These are phyloP conservation scores for Mycalesis mineus DNA, from an alignment of 2,888 invertebrate genomes.

Conservation along the genomic window DNA sequence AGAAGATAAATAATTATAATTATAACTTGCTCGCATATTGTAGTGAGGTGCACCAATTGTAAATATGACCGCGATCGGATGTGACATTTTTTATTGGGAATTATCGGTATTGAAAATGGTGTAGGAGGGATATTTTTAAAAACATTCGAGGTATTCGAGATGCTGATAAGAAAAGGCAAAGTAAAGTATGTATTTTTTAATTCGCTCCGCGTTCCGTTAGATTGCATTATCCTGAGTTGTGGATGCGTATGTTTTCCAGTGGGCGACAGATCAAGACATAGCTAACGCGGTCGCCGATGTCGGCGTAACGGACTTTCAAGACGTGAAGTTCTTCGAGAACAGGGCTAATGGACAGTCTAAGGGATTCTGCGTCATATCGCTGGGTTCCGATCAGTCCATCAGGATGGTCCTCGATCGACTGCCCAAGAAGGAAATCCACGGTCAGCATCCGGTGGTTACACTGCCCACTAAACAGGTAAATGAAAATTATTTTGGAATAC, in stretches of 20 bases:
- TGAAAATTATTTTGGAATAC: neutral
- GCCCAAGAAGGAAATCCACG: constrained; percentile 96
- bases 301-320: constrained; percentile 95
- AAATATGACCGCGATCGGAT: neutral
- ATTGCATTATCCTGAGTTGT: constrained; percentile 49
- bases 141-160: neutral
- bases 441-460: constrained; percentile 95
- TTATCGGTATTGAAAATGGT: neutral
- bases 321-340: constrained; percentile 99
- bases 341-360: constrained; percentile 99
- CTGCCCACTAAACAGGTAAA: constrained; percentile 94
- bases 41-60: too few relatives aligned
- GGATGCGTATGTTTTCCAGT: constrained; percentile 81
- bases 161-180: constrained; percentile 17
- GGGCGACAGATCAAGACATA: constrained; percentile 98
- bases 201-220: constrained; percentile 36
- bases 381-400: constrained; percentile 95
- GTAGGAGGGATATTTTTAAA: neutral
- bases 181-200: constrained; percentile 36
- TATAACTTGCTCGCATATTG: neutral
- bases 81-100: neutral
- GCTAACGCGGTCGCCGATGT: constrained; percentile 91
- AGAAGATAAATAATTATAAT: too few relatives aligned
- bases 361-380: constrained; percentile 96
- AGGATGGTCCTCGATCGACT: constrained; percentile 94